Percentiles rank a stretch among this genome's conserved stretches.
These are phyloP conservation scores for Harpalus rufipes DNA, from an alignment of 2,888 invertebrate species.

Conservation along the genomic window DNA sequence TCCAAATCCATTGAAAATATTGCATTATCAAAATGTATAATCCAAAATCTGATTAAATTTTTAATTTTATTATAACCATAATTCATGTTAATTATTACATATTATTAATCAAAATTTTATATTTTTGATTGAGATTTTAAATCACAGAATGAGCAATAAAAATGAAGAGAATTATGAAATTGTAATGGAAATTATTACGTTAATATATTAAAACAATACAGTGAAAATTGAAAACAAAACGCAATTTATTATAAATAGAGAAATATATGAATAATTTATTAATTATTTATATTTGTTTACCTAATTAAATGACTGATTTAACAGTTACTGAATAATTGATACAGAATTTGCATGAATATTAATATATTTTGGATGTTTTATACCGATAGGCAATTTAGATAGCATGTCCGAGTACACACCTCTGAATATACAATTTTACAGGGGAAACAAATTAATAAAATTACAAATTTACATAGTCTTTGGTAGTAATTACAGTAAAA, in stretches of 20 bases:
- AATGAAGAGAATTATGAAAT: constrained; percentile 17
- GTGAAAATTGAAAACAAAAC: constrained; percentile 38
- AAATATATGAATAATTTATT: constrained; percentile 39
- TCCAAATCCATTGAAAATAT: neutral
- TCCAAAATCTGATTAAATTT: constrained; percentile 3
- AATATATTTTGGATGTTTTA: neutral
- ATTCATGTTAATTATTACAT: constrained; percentile 9
- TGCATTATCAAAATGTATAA: neutral
- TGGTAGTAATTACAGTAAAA: too few species aligned
- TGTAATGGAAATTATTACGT: constrained; percentile 18
- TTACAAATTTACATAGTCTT: neutral
- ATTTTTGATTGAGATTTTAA: constrained; percentile 16
- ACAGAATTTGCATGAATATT: constrained; percentile 12
- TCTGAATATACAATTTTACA: neutral
- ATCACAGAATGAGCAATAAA: constrained; percentile 17
- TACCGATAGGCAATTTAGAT: constrained; percentile 1
- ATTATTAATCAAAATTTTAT: constrained; percentile 7
- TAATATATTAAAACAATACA: constrained; percentile 34
- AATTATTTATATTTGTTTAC: constrained; percentile 37
- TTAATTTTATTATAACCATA: neutral
- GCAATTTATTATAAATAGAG: constrained; percentile 41
- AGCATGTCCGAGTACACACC: neutral
- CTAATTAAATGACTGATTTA: constrained; percentile 41
- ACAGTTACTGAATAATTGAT: constrained; percentile 15
- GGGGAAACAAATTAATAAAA: neutral